Base-by-base conservation (phyloP, 1,140 invertebrate species). In the Cyclina sinensis region DNA sequence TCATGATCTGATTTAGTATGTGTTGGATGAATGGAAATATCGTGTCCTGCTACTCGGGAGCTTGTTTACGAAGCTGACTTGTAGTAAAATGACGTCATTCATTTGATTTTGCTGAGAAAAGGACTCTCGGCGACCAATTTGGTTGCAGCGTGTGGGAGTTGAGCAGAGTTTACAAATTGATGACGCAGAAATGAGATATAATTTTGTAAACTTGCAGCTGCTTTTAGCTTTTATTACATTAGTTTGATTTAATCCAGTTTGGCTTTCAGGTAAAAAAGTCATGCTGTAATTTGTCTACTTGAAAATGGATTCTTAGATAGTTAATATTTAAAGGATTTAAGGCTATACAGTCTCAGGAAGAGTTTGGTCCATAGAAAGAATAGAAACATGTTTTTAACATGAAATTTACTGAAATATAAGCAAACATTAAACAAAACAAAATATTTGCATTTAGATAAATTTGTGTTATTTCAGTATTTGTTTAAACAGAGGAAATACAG, bases 71-170 rank as follows among this genome's bases (percentile, higher is more conserved):
- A 62, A 39, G 37, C 32, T 2, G 37, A 51, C 37, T 80, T n/a
- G 54, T 80, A 80, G 78, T 80, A 80, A 80, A 80, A 59, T 80
- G 78, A 80, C 78, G 78, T 80, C 78, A 80, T 4, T 59, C 14
- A 12, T 35, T 32, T 7, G 30, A 51, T 48, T 80, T 30, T 35
- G 73, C 37, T 16, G 73, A 32, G 62, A 2, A 9, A 27, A 32
- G 24, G 62, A 18, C 62, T 65, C 62, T 65, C 18, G 30, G 62
- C 24, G n/a, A n/a, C 62, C 62, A 65, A 65, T 65, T 65, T 65
- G 62, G 24, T 65, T 30, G 62, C 24, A 65, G 30, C 21, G 73
- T 24, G 73, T 76, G 43, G 73, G 73, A 46, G 73, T 27, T 14
- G 27, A 48, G 21, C 73, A 76, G 39, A 35, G 39, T 48, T 4